Conservation (phyloP, 2,888 invertebrate genomes). For the Drosophila mayaguana region DNA sequence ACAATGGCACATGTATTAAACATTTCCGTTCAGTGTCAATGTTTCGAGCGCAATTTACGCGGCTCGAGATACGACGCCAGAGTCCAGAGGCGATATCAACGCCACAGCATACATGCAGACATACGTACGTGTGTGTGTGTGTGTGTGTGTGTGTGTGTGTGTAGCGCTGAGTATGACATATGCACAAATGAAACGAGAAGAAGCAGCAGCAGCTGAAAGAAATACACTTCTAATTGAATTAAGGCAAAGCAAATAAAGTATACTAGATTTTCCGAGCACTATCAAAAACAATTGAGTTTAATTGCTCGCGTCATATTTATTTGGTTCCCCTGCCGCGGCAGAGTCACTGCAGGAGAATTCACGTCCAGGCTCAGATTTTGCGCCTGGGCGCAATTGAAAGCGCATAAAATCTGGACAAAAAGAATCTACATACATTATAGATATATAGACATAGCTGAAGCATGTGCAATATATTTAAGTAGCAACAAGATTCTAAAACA, state of each 20-base stretch:
- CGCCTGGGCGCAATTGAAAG: slow-evolving; percentile 65
- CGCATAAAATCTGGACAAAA: slow-evolving; percentile 65
- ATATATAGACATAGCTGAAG: slow-evolving; percentile 1
- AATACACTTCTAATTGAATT: slow-evolving; percentile 77
- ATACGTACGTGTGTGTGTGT: not conserved
- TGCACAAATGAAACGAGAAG: slow-evolving; percentile 1
- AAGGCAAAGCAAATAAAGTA: slow-evolving; percentile 68
- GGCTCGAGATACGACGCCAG: slow-evolving; percentile 57
- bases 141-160: not conserved
- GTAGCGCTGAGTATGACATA: not conserved
- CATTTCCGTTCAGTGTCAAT: slow-evolving; percentile 85
- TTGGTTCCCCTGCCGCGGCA: slow-evolving; percentile 34
- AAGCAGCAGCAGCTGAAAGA: not conserved
- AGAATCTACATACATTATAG: not conserved
- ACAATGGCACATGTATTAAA: slow-evolving; percentile 81
- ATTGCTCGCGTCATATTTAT: slow-evolving; percentile 71
- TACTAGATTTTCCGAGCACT: slow-evolving; percentile 65
- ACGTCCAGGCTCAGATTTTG: slow-evolving; percentile 36
- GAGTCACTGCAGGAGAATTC: not conserved
- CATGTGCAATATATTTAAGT: slow-evolving; percentile 37
- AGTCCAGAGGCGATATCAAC: slow-evolving; percentile 58
- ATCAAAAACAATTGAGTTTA: slow-evolving; percentile 81
- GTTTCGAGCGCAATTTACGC: slow-evolving; percentile 80
- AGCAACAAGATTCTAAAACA: slow-evolving; percentile 43
- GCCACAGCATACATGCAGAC: slow-evolving; percentile 23